A percentile compares a stretch with the other conserved stretches of the same genome.
Evolutionary conservation across 2,113 vertebrate genomes (phyloP).

Genomic region (Hystrix cristata): DNA sequence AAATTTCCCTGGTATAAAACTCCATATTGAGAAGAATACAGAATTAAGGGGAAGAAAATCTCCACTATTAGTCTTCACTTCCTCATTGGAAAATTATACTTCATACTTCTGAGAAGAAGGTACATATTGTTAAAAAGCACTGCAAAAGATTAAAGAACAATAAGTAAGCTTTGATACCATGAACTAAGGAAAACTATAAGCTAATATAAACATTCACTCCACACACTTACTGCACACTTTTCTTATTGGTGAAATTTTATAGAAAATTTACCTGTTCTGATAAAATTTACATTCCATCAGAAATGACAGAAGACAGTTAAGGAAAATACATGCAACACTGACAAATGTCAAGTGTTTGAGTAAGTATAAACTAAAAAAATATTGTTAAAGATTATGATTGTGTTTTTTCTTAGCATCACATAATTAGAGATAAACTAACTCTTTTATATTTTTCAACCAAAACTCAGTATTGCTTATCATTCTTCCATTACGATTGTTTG

Average conservation of each 20-base stretch:
- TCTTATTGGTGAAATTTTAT: not conserved
- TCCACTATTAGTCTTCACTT: not conserved
- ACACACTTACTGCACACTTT: not conserved
- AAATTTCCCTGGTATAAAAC: not conserved
- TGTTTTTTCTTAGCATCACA: not conserved
- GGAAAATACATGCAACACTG: not conserved
- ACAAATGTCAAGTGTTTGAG: not conserved
- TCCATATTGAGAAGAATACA: not conserved
- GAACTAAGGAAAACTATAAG: not conserved
- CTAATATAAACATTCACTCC: not conserved
- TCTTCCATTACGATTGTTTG: not conserved
- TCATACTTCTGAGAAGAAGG: not conserved
- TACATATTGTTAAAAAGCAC: not conserved
- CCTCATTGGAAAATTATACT: not conserved
- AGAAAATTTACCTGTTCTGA: not conserved
- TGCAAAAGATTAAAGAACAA: not conserved
- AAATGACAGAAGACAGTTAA: not conserved
- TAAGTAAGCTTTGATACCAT: not conserved
- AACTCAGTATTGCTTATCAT: not conserved
- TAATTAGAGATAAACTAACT: not conserved
- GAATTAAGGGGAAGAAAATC: not conserved
- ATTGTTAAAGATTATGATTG: not conserved
- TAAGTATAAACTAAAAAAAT: not conserved
- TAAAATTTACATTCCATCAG: not conserved
- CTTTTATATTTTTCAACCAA: not conserved